A percentile compares a stretch with the other conserved stretches of the same genome.
Conservation (phyloP, 2,888 invertebrate genomes). For the Ecliptopera silaceata region DNA sequence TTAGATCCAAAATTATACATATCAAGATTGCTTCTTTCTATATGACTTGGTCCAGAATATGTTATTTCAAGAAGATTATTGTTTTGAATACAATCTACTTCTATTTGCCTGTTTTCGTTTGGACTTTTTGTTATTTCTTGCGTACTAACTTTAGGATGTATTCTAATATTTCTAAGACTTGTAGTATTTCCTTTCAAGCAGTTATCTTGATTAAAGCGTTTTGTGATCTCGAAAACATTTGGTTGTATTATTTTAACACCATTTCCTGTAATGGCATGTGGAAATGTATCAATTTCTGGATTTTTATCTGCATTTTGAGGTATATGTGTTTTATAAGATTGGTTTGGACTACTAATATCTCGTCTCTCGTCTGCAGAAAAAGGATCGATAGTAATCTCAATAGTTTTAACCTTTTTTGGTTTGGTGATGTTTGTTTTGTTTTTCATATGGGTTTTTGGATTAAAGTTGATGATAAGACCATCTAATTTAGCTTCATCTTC, state of each 20-base stretch:
- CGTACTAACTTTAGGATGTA: background rate
- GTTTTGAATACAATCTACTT: background rate
- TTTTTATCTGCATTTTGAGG: background rate
- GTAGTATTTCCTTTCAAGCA: background rate
- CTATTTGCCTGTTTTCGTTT: background rate
- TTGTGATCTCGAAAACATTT: background rate
- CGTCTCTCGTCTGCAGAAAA: background rate
- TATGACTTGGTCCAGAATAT: background rate
- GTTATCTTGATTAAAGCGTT: background rate
- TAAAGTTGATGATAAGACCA: slow-evolving; percentile 40
- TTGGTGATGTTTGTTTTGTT: background rate
- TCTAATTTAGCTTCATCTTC: slow-evolving; percentile 58
- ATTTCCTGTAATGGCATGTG: background rate
- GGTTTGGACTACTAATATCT: background rate
- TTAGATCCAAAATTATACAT: too few relatives aligned
- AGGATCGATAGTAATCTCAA: slow-evolving; percentile 1
- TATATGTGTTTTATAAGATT: background rate
- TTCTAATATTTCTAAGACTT: background rate
- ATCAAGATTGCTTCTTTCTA: background rate
- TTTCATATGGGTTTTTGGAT: background rate
- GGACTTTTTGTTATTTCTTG: too few relatives aligned
- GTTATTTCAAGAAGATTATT: background rate
- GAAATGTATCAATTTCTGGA: background rate
- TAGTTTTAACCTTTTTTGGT: slow-evolving; percentile 4
- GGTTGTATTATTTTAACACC: background rate